A percentile compares a stretch with the other conserved stretches of the same genome.
Conservation (phyloP, 2,113 vertebrate species). For the Dicerorhinus sumatrensis region DNA sequence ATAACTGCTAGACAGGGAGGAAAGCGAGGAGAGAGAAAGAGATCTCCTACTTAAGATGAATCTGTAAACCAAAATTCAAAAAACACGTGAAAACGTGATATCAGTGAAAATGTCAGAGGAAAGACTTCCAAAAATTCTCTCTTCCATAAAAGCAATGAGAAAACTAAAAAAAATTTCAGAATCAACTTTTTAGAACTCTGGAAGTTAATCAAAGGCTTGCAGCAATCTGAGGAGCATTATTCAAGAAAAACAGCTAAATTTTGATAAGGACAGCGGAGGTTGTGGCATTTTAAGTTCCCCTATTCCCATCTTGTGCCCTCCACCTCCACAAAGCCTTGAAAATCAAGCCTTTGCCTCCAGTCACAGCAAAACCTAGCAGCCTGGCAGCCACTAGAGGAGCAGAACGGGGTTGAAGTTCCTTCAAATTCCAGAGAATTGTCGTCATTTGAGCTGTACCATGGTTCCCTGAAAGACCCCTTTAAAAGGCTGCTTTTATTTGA, state of each 20-base stretch:
- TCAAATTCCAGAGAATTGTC: not conserved
- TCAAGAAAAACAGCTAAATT: not conserved
- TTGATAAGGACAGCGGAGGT: not conserved
- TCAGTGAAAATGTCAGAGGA: not conserved
- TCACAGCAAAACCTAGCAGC: not conserved
- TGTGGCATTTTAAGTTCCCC: not conserved
- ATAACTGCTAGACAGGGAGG: not conserved
- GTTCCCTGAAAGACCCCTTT: not conserved
- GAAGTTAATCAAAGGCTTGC: not conserved
- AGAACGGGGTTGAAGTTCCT: not conserved
- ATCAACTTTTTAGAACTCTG: conserved; percentile 1
- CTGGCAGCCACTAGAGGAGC: not conserved
- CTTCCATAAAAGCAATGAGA: not conserved
- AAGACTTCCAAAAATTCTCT: not conserved
- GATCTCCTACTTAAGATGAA: not conserved
- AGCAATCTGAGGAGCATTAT: not conserved
- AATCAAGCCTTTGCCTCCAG: not conserved
- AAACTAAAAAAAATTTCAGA: not conserved
- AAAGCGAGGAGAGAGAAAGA: not conserved
- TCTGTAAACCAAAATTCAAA: not conserved
- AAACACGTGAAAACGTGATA: not conserved
- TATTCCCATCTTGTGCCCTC: not conserved
- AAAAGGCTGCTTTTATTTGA: not conserved
- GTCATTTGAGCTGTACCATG: not conserved
- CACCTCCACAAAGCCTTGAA: not conserved